Base-by-base conservation (phyloP, 2,888 invertebrate genomes). In the Melinaea marsaeus region DNA sequence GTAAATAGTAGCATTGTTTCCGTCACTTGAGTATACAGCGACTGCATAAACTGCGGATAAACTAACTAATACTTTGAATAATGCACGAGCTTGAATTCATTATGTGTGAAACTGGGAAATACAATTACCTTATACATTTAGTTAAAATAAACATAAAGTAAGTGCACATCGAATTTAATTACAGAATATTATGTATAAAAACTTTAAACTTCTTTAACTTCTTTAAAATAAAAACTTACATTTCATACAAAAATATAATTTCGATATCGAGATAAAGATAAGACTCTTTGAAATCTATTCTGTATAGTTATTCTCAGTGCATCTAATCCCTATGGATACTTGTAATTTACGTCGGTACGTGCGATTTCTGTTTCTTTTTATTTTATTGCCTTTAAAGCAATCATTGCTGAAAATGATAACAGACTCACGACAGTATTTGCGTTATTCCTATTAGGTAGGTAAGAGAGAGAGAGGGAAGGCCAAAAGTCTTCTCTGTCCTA, bases 251-350 rank as follows among this genome's bases (percentile, higher is more conserved):
- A 22, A 22, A 22, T 22, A 22, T 22, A 1, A 22, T 22, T 22
- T 22, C 22, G 22, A 22, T 22, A 22, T 22, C 22, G 22, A 22
- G 22, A 22, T 22, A 22, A 22, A 22, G 22, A 22, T 22, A 22
- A 22, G 22, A 22, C 61, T 61, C 60, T 66, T 61, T 62, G 61
- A 64, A 58, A 62, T 64, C 63, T 60, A 64, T 45, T 64, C 57
- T 57, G 57, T 22, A 66, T 66, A 64, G 63, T 66, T 66, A 66
- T 66, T 64, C 64, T 58, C 58, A 60, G 60, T 66, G 60, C 66
- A 60, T 64, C 55, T 48, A 60, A 58, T 60, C 64, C 62, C 62
- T 35, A 61, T 48, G 58, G 64, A 35, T 22, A 22, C 1, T 62
- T 61, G 55, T 59, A 64, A 62, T 64, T 64, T 64, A 60, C 57